A percentile compares a stretch with the other conserved stretches of the same genome.
Evolutionary conservation across 1,140 invertebrate species (phyloP).

Genomic region (Drosophila murphyi): DNA sequence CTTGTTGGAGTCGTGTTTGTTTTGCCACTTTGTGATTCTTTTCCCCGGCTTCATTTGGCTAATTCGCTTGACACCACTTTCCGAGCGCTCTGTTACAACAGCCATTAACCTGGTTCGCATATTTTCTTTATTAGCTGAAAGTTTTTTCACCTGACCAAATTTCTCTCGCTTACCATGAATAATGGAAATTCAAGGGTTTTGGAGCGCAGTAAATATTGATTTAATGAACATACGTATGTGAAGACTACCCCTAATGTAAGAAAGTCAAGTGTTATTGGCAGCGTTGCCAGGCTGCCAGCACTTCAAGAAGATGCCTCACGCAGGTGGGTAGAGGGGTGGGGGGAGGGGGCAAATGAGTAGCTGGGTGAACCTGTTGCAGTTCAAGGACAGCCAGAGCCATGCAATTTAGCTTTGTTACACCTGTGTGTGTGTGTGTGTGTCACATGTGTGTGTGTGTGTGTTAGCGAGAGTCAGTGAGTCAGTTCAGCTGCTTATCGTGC

Average conservation of each 20-base stretch:
- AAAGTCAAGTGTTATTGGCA: not conserved
- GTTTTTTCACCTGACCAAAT: not conserved
- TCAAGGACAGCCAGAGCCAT: conserved; percentile 48
- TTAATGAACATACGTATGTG: not conserved
- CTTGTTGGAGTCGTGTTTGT: not conserved
- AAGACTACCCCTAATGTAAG: not conserved
- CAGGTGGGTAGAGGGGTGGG: not conserved
- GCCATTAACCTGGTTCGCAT: not conserved
- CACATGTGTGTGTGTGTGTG: not conserved
- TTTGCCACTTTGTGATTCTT: too few relatives aligned
- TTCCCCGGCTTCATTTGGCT: not conserved
- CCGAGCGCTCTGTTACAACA: not conserved
- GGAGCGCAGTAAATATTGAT: conserved; percentile 2
- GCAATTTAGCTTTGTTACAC: conserved; percentile 20
- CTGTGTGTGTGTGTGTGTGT: not conserved
- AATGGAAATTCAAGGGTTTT: conserved; percentile 6
- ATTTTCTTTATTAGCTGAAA: not conserved
- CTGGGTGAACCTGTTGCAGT: conserved; percentile 40
- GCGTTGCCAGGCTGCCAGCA: conserved; percentile 16
- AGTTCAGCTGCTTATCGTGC: conserved; percentile 30
- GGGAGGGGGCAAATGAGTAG: conserved; percentile 9
- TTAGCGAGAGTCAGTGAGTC: conserved; percentile 22
- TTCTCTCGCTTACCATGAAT: not conserved
- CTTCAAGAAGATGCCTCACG: not conserved
- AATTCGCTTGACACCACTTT: not conserved